Base-by-base conservation (phyloP, 1,140 invertebrate genomes). In the Lethrus apterus region DNA sequence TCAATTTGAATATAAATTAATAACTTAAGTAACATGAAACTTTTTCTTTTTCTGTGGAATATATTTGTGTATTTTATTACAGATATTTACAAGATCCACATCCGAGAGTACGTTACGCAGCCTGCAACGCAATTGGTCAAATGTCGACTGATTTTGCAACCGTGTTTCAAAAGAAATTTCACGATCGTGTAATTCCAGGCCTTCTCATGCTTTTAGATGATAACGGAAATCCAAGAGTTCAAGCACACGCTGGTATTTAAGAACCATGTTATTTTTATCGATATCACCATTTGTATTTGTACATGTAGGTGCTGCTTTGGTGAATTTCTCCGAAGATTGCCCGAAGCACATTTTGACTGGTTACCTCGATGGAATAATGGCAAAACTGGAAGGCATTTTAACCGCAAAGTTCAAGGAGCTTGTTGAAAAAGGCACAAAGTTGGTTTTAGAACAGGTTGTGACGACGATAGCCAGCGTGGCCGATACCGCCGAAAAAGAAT, bases 301-400 rank as follows among this genome's bases (percentile, higher is more conserved):
- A 48, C 5, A 48, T 54, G 10, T 42, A 62, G 60, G 60, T 46
- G 95, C 96, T 31, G 97, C 97, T 35, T 72, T 99, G 21, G 95
- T 99, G 0, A 99, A 99, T 71, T 99, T 99, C 69, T 94, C 93
- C 63, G 96, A 99, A 74, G 94, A 98, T 65, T 98, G 95, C 70
- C 93, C 95, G 0, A 97, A 98, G 66, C 77, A 82, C 57, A 94
- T 98, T 51, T 72, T 99, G 17, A 84, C 83, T 15, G 82, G 81
- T 45, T 98, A 99, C 68, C 72, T 99, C 26, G 83, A 93, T 62
- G 79, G 77, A 8, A 86, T 99, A 48, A 95, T 98, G 80, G 71
- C 69, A 9, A 95, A 95, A 70, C 71, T 99, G 29, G 91, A 98
- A 72, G 74, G 76, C 3, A 92, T 98, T 51, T 72, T 99, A 2